A percentile compares a stretch with the other conserved stretches of the same genome.
Evolutionary conservation across 2,113 vertebrate species (phyloP).

Genomic region (Heterotis niloticus): DNA sequence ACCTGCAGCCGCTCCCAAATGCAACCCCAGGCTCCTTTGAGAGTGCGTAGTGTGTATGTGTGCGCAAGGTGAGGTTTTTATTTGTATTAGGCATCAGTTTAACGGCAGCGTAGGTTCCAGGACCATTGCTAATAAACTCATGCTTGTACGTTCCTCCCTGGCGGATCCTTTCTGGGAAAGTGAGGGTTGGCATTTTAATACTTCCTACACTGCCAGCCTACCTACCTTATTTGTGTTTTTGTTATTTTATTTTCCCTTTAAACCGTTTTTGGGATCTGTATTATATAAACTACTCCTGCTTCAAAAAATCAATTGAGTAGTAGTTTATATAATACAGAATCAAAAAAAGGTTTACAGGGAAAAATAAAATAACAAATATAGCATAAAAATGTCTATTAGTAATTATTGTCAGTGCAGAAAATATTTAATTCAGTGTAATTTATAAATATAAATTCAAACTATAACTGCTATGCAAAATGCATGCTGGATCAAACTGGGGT

Average conservation of each 20-base stretch:
- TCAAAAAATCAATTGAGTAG: too few relatives aligned
- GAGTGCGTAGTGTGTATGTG: constrained; percentile 40
- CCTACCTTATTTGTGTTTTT: neutral
- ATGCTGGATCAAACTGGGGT: too few relatives aligned
- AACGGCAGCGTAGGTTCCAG: constrained; percentile 40
- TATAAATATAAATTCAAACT: too few relatives aligned
- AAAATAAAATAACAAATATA: too few relatives aligned
- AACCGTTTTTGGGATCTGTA: neutral
- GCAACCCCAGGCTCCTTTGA: constrained; percentile 41
- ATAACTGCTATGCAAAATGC: too few relatives aligned
- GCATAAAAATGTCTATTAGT: too few relatives aligned
- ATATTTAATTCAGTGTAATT: too few relatives aligned
- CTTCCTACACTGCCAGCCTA: neutral
- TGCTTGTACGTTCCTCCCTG: constrained; percentile 25
- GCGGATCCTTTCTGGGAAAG: neutral
- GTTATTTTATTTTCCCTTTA: neutral
- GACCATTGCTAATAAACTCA: constrained; percentile 41
- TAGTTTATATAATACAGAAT: too few relatives aligned
- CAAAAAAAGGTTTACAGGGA: too few relatives aligned
- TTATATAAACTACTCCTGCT: too few relatives aligned
- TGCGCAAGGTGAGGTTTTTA: constrained; percentile 50
- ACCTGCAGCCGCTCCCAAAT: constrained; percentile 55
- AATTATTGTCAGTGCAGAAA: too few relatives aligned
- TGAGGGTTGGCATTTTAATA: neutral
- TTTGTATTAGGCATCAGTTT: constrained; percentile 50